These are phyloP conservation scores for Onychomys torridus DNA, from an alignment of 2,797 vertebrate genomes.

Conservation along the genomic window DNA sequence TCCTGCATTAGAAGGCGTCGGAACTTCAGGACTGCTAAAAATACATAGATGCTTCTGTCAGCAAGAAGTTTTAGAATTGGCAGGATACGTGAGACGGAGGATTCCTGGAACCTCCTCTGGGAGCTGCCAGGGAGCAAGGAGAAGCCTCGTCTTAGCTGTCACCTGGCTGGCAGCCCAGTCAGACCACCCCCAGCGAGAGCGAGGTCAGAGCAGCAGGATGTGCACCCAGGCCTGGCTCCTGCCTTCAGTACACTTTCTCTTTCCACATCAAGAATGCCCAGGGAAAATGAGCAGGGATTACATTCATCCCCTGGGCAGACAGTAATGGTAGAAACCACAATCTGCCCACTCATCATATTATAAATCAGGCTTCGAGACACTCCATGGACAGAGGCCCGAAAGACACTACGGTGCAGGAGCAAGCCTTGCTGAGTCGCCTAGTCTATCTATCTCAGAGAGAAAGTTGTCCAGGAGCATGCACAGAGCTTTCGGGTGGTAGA, in stretches of 20 bases:
- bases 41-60: constrained; percentile 48
- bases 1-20: constrained; percentile 13
- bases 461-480: accelerated
- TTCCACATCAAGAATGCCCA: background rate
- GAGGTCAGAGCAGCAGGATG: background rate
- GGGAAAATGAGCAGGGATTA: background rate
- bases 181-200: background rate
- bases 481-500: background rate
- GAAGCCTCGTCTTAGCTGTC: background rate
- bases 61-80: background rate
- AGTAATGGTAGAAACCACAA: background rate
- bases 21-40: constrained; percentile 58
- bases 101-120: constrained; percentile 57
- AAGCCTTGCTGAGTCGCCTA: background rate
- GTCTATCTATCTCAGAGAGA: background rate
- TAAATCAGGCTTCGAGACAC: background rate
- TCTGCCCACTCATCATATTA: background rate
- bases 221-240: background rate
- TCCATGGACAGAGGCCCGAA: background rate
- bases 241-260: background rate
- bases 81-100: constrained; percentile 32
- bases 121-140: background rate
- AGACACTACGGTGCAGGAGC: background rate
- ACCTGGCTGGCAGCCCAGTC: background rate
- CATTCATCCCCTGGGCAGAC: background rate